Base-by-base conservation (phyloP, 2,113 vertebrate species). In the Pithys albifrons region DNA sequence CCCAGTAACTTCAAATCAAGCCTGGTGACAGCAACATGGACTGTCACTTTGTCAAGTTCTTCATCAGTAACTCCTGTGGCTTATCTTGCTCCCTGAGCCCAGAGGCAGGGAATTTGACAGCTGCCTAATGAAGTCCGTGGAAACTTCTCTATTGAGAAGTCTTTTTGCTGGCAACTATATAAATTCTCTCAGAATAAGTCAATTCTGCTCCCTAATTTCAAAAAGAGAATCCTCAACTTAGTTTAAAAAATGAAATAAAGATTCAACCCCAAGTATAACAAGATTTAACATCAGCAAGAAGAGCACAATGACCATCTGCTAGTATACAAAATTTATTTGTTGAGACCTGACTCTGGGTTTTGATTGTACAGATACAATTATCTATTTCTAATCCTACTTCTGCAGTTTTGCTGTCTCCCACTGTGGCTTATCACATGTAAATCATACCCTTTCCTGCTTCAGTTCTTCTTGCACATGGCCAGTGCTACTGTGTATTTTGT, bases 221-320 rank as follows among this genome's bases (percentile, higher is more conserved):
- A 75, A 96, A 91, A 91, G 31, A 86, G 57, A 97, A 83, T 73
- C 51, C 72, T 59, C 82, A 81, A 90, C 94, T 96, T 96, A 94
- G 85, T 95, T 96, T 61, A 77, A 91, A 93, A 87, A 91, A 95
- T 93, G 37, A 94, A 96, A 96, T 95, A 95, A 97, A 97, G 89
- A 92, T 93, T 97, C 86, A 95, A 88, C 82, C 64, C 46, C 72
- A 85, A 92, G 74, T 70, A 88, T 91, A 97, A 95, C 74, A 55
- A 66, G 64, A 92, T 96, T 92, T 95, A 94, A 58, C 81, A 92
- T 58, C 85, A 64, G 52, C 85, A 91, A 96, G 81, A 91, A 94
- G 70, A 95, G 58, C 37, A 28, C 69, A 96, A 87, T 71, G 92
- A 78, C 91, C 95, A 97, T 78, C 88, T 97, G 93, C 77, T 91